These are phyloP conservation scores for Pocillopora grandis DNA, from an alignment of 92 coral and sea anemone genomes.

Conservation along the genomic window DNA sequence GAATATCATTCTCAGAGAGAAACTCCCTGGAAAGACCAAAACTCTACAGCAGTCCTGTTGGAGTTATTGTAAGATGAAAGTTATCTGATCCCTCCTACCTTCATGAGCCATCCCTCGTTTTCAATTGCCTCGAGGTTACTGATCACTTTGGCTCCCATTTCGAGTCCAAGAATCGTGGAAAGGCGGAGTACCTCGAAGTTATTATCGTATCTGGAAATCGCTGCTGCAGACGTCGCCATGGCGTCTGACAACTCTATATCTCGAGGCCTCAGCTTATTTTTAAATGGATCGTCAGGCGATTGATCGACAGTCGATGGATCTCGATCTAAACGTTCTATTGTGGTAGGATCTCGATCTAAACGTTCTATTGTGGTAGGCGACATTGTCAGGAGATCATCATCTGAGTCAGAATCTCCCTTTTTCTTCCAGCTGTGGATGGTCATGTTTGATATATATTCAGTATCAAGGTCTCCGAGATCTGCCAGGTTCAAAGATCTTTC, in stretches of 20 bases:
- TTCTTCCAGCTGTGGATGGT: conserved; percentile 65
- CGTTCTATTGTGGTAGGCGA: conserved; percentile 61
- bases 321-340: no score
- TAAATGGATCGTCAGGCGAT: no score
- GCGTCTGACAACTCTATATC: conserved; percentile 73
- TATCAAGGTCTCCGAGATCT: conserved; percentile 59
- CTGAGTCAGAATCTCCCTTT: background rate
- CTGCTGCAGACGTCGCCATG: conserved; percentile 88
- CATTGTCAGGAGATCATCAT: conserved; percentile 47
- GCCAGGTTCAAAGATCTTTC: conserved; percentile 46
- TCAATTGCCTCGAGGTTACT: background rate
- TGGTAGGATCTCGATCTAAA: conserved; percentile 42
- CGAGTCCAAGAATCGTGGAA: conserved; percentile 17
- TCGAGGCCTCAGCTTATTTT: background rate
- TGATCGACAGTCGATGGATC: conserved; percentile 25
- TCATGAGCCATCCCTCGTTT: background rate
- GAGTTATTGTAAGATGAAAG: no score
- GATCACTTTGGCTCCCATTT: conserved; percentile 23
- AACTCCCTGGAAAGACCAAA: background rate
- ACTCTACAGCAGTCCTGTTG: background rate
- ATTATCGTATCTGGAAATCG: conserved; percentile 40
- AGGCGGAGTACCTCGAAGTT: background rate
- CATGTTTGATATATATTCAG: conserved; percentile 68
- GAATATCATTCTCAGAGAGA: background rate
- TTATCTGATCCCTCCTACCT: background rate